Evolutionary conservation across 2,888 invertebrate species (phyloP).

Genomic region (Lordiphosa andalusiaca): DNA sequence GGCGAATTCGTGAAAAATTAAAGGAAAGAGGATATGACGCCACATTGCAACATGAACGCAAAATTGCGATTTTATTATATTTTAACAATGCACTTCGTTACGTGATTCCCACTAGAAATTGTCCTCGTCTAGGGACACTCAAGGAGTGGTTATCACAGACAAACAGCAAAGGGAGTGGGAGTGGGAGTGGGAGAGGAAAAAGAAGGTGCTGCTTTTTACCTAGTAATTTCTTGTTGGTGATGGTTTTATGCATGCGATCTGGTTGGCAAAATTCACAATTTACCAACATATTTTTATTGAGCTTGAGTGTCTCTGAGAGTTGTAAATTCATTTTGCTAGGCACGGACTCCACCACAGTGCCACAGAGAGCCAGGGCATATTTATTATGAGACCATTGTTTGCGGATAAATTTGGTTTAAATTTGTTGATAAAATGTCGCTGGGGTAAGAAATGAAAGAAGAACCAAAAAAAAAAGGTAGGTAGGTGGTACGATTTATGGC

Average conservation of each 20-base stretch:
- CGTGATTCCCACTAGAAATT: conserved; percentile 75
- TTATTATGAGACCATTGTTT: conserved; percentile 51
- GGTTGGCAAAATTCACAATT: conserved; percentile 39
- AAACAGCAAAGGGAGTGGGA: background rate
- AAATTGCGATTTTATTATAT: conserved; percentile 75
- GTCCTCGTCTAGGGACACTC: conserved; percentile 35
- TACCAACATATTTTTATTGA: conserved; percentile 56
- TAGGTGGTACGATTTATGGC: too few relatives aligned
- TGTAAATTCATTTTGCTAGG: conserved; percentile 60
- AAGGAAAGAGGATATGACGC: conserved; percentile 75
- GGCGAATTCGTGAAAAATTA: conserved; percentile 75
- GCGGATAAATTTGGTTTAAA: conserved; percentile 35
- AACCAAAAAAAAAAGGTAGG: background rate
- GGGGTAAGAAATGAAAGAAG: too few relatives aligned
- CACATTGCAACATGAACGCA: conserved; percentile 76
- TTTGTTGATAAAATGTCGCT: conserved; percentile 14
- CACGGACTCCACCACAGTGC: conserved; percentile 11
- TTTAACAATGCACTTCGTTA: conserved; percentile 75
- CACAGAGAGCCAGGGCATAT: conserved; percentile 29
- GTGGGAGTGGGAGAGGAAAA: background rate
- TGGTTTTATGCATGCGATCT: conserved; percentile 43
- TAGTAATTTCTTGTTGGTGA: conserved; percentile 25
- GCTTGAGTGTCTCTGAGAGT: conserved; percentile 37
- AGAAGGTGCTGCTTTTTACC: conserved; percentile 21
- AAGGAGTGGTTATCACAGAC: conserved; percentile 15